These are phyloP conservation scores for Apamea sordens DNA, from an alignment of 2,888 invertebrate species.

Conservation along the genomic window DNA sequence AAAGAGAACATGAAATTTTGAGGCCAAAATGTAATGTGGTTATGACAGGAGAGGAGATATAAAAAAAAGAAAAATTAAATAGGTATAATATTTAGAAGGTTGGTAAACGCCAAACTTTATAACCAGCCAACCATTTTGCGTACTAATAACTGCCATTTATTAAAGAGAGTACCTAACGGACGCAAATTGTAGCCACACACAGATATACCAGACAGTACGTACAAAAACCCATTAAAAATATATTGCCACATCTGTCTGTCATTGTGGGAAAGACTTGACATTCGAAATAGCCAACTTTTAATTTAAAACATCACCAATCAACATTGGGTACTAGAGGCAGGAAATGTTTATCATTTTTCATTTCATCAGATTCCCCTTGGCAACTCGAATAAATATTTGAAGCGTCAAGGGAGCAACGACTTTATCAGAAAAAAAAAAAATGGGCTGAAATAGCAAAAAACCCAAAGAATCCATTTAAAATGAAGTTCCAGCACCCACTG, in stretches of 20 bases:
- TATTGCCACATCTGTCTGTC: slow-evolving; percentile 34
- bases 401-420: slow-evolving; percentile 32
- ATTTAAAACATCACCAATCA: slow-evolving; percentile 52
- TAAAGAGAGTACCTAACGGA: neutral
- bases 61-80: neutral
- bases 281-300: slow-evolving; percentile 38
- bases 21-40: neutral
- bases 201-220: neutral
- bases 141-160: neutral
- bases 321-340: slow-evolving; percentile 7
- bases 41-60: neutral
- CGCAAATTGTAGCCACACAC: neutral
- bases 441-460: slow-evolving; percentile 47
- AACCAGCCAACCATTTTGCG: neutral
- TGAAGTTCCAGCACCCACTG: slow-evolving; percentile 55
- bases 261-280: slow-evolving; percentile 27
- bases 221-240: slow-evolving; percentile 47
- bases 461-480: slow-evolving; percentile 50
- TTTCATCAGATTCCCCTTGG: slow-evolving; percentile 34
- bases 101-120: neutral
- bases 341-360: slow-evolving; percentile 48
- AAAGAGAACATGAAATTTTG: neutral
- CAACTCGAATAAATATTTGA: slow-evolving; percentile 44
- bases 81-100: neutral
- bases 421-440: slow-evolving; percentile 44